Evolutionary conservation across 2,113 vertebrate species (phyloP).

Genomic region (Pygoscelis antarcticus): DNA sequence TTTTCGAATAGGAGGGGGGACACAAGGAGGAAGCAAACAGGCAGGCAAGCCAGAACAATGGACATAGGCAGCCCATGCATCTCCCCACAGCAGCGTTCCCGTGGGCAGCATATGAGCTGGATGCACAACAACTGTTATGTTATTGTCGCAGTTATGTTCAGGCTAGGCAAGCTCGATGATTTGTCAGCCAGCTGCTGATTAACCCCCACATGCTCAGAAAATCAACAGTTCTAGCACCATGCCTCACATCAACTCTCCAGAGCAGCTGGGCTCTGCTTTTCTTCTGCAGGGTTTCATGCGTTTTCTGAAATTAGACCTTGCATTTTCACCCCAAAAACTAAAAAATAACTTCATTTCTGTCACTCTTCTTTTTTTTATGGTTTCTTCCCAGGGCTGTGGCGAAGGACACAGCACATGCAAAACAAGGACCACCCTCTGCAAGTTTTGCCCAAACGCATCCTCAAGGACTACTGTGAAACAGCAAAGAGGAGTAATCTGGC

Average conservation of each 20-base stretch:
- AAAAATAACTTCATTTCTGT: neutral
- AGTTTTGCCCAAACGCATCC: neutral
- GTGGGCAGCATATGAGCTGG: neutral
- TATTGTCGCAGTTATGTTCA: slow-evolving; percentile 4
- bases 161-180: neutral
- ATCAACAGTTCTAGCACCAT: neutral
- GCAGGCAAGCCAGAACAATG: neutral
- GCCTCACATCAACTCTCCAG: neutral
- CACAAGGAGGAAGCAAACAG: neutral
- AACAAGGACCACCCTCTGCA: neutral
- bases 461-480: neutral
- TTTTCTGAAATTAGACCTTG: neutral
- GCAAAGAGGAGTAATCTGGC: neutral
- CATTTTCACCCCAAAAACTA: neutral
- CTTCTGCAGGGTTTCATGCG: neutral
- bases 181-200: neutral
- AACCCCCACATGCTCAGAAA: neutral
- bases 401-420: neutral
- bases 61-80: neutral
- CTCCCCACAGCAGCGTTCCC: neutral
- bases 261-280: neutral
- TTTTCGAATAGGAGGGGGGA: neutral
- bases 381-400: neutral
- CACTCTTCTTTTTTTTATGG: neutral
- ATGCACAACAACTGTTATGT: neutral